Conservation (phyloP, 2,888 invertebrate genomes). For the Drosophila picticornis region DNA sequence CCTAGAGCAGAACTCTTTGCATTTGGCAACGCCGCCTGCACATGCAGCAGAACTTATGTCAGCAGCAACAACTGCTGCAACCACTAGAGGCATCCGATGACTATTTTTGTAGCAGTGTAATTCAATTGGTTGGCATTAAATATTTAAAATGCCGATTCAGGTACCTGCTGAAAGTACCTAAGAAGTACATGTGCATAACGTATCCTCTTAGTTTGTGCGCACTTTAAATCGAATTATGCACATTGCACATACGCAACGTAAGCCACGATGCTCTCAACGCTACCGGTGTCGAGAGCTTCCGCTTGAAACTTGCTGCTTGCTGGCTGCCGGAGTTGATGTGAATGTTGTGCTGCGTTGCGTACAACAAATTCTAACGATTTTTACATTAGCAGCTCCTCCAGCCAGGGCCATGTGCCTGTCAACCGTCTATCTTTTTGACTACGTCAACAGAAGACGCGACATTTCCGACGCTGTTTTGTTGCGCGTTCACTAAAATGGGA, state of each 20-base stretch:
- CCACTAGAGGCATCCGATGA: constrained; percentile 6
- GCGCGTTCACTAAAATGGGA: constrained; percentile 59
- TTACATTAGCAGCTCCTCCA: constrained; percentile 65
- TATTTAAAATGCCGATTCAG: constrained; percentile 72
- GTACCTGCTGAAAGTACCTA: constrained; percentile 21
- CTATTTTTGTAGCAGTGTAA: constrained; percentile 51
- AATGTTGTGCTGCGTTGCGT: constrained; percentile 22
- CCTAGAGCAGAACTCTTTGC: constrained; percentile 56
- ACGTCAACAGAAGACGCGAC: constrained; percentile 45
- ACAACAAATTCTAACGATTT: constrained; percentile 73
- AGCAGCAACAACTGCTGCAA: constrained; percentile 12
- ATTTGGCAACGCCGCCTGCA: constrained; percentile 46
- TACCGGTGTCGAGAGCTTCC: constrained; percentile 54
- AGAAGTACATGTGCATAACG: constrained; percentile 19
- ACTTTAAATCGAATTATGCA: constrained; percentile 74
- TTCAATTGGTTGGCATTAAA: constrained; percentile 81
- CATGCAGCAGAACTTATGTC: constrained; percentile 37
- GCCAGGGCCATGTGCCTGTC: constrained; percentile 16
- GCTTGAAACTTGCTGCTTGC: constrained; percentile 44
- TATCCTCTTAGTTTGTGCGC: constrained; percentile 25
- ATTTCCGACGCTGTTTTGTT: constrained; percentile 64
- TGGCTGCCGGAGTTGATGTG: constrained; percentile 49
- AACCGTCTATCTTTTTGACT: constrained; percentile 72
- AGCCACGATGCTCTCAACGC: constrained; percentile 31
- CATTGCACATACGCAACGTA: constrained; percentile 64